Conservation (phyloP, 2,797 vertebrate genomes). For the Micropoecilia bifurca region DNA sequence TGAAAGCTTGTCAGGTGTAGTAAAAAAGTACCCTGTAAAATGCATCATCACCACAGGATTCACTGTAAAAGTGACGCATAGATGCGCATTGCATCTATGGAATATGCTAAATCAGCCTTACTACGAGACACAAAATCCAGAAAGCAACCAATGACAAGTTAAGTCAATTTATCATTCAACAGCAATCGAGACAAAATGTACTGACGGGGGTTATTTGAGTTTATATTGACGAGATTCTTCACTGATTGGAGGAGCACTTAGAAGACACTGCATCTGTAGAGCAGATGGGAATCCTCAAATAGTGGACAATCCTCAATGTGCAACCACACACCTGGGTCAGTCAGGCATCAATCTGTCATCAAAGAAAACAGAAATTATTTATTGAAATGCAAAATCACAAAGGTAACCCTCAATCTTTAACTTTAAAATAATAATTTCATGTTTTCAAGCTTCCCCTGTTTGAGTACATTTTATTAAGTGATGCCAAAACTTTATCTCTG, state of each 20-base stretch:
- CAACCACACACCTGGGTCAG: background rate
- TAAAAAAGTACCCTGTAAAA: background rate
- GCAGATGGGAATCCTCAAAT: background rate
- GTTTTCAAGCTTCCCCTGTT: too few species aligned
- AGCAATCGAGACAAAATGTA: background rate
- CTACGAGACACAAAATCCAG: background rate
- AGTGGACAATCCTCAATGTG: background rate
- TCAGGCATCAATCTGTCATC: background rate
- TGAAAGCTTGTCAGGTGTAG: too few species aligned
- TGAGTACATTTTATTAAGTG: too few species aligned
- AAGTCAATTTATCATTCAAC: background rate
- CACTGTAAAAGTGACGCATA: too few species aligned
- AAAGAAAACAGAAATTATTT: background rate
- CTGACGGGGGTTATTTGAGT: background rate
- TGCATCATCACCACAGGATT: background rate
- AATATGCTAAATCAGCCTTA: background rate
- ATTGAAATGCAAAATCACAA: background rate
- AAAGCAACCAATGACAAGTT: background rate
- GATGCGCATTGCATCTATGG: background rate
- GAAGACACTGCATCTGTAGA: background rate
- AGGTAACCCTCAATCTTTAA: background rate
- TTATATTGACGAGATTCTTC: background rate
- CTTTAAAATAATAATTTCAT: too few species aligned
- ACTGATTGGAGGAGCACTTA: background rate
- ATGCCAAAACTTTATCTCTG: too few species aligned